Evolutionary conservation across 2,888 invertebrate genomes (phyloP).

Genomic region (Tupiocoris notatus): DNA sequence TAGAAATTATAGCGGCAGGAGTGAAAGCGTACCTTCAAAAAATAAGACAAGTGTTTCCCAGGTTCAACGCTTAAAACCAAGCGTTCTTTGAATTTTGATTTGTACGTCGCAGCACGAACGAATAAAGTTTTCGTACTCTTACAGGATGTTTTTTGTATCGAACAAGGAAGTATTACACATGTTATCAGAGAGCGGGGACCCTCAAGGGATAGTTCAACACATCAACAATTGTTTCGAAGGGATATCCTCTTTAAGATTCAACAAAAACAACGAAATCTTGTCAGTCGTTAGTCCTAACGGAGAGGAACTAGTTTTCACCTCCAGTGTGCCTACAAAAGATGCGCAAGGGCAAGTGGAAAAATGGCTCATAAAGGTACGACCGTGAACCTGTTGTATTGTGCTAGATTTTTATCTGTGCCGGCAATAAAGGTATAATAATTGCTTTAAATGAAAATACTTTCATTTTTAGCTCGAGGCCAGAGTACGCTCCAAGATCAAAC

Average conservation of each 20-base stretch:
- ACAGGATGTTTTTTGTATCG: constrained; percentile 83
- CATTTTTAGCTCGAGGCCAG: constrained; percentile 70
- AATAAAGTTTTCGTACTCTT: constrained; percentile 8
- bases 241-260: constrained; percentile 72
- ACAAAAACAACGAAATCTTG: constrained; percentile 68
- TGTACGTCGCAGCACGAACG: too few relatives aligned
- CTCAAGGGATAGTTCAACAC: constrained; percentile 78
- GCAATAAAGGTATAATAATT: too few relatives aligned
- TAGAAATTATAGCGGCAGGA: constrained; percentile 80
- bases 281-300: constrained; percentile 75
- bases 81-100: too few relatives aligned
- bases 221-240: constrained; percentile 86
- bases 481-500: constrained; percentile 40
- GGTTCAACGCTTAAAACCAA: constrained; percentile 52
- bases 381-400: too few relatives aligned
- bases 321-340: constrained; percentile 66
- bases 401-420: too few relatives aligned
- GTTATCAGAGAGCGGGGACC: constrained; percentile 84
- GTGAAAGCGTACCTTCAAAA: constrained; percentile 80
- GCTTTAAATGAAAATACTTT: too few relatives aligned
- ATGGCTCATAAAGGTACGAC: constrained; percentile 63
- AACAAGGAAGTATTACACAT: constrained; percentile 90
- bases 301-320: constrained; percentile 67
- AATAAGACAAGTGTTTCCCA: constrained; percentile 76
- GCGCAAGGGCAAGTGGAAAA: constrained; percentile 81